Percentiles rank a stretch among this genome's conserved stretches.
Conservation (phyloP, 2,888 invertebrate species). For the Alsophila aescularia region DNA sequence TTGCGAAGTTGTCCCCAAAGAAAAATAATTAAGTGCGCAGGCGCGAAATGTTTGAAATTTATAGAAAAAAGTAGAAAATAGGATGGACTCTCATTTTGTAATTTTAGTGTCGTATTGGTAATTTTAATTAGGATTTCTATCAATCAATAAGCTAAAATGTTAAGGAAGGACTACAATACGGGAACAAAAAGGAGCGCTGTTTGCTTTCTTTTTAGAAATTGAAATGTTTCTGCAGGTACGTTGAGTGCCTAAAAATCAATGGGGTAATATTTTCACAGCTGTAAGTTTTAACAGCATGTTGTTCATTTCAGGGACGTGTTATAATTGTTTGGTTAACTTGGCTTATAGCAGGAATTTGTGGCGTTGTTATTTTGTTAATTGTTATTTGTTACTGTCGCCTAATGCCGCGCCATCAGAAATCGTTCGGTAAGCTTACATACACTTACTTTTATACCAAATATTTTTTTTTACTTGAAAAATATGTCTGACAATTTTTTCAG, state of each 20-base stretch:
- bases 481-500: conserved; percentile 44
- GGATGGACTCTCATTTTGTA: conserved; percentile 43
- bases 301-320: conserved; percentile 75
- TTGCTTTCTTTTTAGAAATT: conserved; percentile 69
- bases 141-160: conserved; percentile 64
- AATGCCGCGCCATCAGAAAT: conserved; percentile 88
- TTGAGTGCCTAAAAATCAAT: conserved; percentile 52
- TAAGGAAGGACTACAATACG: conserved; percentile 54
- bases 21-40: too few relatives aligned
- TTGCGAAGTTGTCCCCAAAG: too few relatives aligned
- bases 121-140: conserved; percentile 54
- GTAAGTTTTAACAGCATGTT: conserved; percentile 29
- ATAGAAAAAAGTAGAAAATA: conserved; percentile 42
- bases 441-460: conserved; percentile 11
- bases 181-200: conserved; percentile 66
- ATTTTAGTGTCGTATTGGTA: conserved; percentile 47
- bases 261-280: conserved; percentile 28
- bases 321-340: conserved; percentile 83
- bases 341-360: conserved; percentile 86
- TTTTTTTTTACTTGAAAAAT: neutral
- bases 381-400: conserved; percentile 88
- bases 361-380: conserved; percentile 86
- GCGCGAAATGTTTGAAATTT: conserved; percentile 58
- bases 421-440: conserved; percentile 83
- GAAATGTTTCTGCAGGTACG: conserved; percentile 81